Base-by-base conservation (phyloP, 30 jellyfish, hydroid and myxozoan species). In the Haliclystus octoradiatus region DNA sequence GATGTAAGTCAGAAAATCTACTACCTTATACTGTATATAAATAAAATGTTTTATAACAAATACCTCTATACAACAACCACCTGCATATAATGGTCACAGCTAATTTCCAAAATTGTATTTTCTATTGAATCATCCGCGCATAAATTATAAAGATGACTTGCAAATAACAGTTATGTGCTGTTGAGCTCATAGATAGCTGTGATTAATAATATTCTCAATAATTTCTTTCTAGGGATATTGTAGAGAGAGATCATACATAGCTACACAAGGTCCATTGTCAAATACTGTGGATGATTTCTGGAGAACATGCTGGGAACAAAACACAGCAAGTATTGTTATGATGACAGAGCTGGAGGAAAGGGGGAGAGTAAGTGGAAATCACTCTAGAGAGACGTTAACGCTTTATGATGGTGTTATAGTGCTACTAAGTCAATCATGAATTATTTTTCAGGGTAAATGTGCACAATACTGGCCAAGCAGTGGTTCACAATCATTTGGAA, bases 221-320 rank as follows among this genome's bases (percentile, higher is more conserved):
- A 1, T 24, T 2, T 47, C n/a, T 14, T 33, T 64, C 33, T 26
- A 79, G 92, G 99, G 99, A 9, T 82, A 82, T 63, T 73, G 94
- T 63, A 69, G 72, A 46, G 90, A 91, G 76, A 82, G 76, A 50
- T 94, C 95, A 28, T 91, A 82, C 94, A 91, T 91, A 13, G 95
- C 95, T 53, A 76, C 99, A 2, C 99, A 91, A 70, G 95, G 99
- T 75, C 99, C 99, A 2, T 52, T 91, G 93, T 49, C 62, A 31
- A 83, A 62, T 50, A 91, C 99, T 2, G 81, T 91, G 34, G 79
- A 85, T 40, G 99, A 91, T 65, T 91, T 91, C 70, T 91, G 99
- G 95, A 74, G 93, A 50, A 74, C 83, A 13, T 91, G 99, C 51
- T 91, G 99, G 99, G 99, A 91, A 50, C 79, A 91, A 30, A 91